phyloP scores from a whole-genome alignment of 2,888 invertebrate genomes.

The Cheilosia variabilis region DNA sequence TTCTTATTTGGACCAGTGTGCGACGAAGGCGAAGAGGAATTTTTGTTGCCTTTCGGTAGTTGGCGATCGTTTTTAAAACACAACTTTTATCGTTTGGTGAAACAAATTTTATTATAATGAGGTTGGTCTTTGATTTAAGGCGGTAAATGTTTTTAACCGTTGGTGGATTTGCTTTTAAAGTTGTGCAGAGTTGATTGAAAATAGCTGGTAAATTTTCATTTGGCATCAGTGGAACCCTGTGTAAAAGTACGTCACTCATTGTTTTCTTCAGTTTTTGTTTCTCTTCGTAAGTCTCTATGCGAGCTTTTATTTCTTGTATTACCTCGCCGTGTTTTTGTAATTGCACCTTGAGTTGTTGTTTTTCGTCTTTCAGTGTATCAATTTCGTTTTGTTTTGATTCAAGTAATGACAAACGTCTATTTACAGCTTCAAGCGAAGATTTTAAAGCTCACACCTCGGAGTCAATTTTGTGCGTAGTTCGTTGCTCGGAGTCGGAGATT shows the following conservation, averaged over 20 bases:
- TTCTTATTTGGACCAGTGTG: too few species aligned
- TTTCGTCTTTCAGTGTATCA: constrained; percentile 1
- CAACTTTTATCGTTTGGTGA: constrained; percentile 2
- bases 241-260: not conserved
- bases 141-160: too few species aligned
- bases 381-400: constrained; percentile 3
- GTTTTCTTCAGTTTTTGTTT: constrained; percentile 4
- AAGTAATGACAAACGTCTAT: not conserved
- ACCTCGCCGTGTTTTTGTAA: constrained; percentile 4
- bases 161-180: not conserved
- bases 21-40: constrained; percentile 4
- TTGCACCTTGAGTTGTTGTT: not conserved
- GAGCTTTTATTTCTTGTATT: not conserved
- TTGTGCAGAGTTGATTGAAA: constrained; percentile 1
- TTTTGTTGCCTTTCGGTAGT: not conserved
- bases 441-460: constrained; percentile 6
- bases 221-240: not conserved
- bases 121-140: not conserved
- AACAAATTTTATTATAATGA: not conserved
- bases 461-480: constrained; percentile 7
- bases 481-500: not conserved
- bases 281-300: not conserved
- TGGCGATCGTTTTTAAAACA: too few species aligned
- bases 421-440: constrained; percentile 12
- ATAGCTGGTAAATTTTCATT: constrained; percentile 4